Conservation (phyloP, 2,888 invertebrate species). For the Lampropteryx suffumata region DNA sequence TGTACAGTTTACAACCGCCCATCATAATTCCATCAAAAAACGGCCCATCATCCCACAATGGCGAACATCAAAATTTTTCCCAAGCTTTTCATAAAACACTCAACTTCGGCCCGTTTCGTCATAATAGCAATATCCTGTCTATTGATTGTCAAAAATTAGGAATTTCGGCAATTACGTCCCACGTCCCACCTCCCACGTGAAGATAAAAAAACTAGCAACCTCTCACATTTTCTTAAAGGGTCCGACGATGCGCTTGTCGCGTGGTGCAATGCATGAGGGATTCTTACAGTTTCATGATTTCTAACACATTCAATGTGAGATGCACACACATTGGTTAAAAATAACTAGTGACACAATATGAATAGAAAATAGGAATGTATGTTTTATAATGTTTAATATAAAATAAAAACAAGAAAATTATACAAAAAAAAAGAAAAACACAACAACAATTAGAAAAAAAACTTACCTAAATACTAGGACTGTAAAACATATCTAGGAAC, state of each 20-base stretch:
- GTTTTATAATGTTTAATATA: too few relatives aligned
- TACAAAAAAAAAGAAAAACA: too few relatives aligned
- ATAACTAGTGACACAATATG: too few relatives aligned
- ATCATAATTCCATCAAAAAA: slow-evolving; percentile 22
- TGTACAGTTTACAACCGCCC: slow-evolving; percentile 20
- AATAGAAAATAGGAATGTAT: too few relatives aligned
- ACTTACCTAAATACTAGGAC: too few relatives aligned
- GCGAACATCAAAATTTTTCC: slow-evolving; percentile 41
- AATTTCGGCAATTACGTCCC: slow-evolving; percentile 73
- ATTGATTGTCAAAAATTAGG: slow-evolving; percentile 82
- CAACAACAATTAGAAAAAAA: too few relatives aligned
- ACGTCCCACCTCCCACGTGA: slow-evolving; percentile 80
- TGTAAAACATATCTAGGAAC: too few relatives aligned
- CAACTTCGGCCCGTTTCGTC: slow-evolving; percentile 43
- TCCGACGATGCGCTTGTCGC: slow-evolving; percentile 58
- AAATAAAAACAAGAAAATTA: too few relatives aligned
- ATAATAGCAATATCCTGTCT: slow-evolving; percentile 81
- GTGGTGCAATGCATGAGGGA: slow-evolving; percentile 37
- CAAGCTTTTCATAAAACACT: slow-evolving; percentile 49
- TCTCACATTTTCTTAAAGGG: slow-evolving; percentile 75
- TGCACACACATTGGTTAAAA: too few relatives aligned
- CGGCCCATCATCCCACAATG: slow-evolving; percentile 17
- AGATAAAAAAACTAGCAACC: slow-evolving; percentile 68
- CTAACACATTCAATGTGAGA: too few relatives aligned
- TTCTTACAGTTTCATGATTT: too few relatives aligned